A percentile compares a stretch with the other conserved stretches of the same genome.
phyloP scores from a whole-genome alignment of 1,140 invertebrate genomes.

The Solenopsis invicta region DNA sequence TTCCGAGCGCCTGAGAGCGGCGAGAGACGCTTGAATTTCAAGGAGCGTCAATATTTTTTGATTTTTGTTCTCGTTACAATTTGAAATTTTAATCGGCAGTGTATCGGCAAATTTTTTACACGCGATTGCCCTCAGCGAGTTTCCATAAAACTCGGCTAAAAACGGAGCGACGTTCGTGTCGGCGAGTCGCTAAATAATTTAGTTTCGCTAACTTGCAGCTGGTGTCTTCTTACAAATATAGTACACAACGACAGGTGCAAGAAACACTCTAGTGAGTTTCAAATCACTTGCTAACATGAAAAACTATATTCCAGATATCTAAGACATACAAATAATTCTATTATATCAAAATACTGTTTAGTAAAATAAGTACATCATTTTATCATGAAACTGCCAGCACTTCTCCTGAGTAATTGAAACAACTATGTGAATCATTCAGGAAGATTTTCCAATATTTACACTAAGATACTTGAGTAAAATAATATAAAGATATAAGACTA shows the following conservation, averaged over 20 bases:
- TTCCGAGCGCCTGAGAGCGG: background rate
- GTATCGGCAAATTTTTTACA: background rate
- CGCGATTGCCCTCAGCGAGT: too few species aligned
- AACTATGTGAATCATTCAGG: background rate
- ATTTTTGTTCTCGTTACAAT: background rate
- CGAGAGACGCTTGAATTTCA: background rate
- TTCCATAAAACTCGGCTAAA: background rate
- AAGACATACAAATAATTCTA: background rate
- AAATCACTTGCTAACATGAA: background rate
- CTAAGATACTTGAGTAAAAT: background rate
- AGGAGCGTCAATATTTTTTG: background rate
- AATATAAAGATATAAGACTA: background rate
- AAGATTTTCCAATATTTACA: background rate
- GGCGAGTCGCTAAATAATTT: constrained; percentile 13
- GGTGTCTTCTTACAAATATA: background rate
- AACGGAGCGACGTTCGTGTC: background rate
- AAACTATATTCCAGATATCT: background rate
- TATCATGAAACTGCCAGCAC: too few species aligned
- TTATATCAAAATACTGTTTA: background rate
- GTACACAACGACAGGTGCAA: background rate
- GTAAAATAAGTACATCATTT: background rate
- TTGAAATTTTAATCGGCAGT: background rate
- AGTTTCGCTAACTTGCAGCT: constrained; percentile 3
- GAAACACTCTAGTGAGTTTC: background rate
- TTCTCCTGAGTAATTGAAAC: background rate